phyloP scores from a whole-genome alignment of 1,140 invertebrate genomes.

The Euglossa dilemma region DNA sequence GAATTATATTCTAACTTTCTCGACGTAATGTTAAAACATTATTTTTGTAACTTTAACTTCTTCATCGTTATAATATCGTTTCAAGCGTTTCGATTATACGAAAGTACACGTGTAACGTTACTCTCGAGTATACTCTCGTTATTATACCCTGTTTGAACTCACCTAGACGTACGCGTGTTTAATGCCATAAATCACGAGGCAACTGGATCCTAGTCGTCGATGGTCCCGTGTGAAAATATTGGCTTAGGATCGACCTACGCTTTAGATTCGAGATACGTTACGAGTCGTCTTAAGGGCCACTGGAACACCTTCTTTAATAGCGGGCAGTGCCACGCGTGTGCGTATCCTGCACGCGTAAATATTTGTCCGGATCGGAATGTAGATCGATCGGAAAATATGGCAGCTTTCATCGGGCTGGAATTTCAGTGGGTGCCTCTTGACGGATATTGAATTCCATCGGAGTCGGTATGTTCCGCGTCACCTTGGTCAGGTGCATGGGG shows the following conservation, averaged over 20 bases:
- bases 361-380: slow-evolving; percentile 45
- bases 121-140: too few relatives aligned
- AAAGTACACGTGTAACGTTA: too few relatives aligned
- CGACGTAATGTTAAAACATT: too few relatives aligned
- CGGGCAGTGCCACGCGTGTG: background rate
- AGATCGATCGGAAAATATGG: slow-evolving; percentile 43
- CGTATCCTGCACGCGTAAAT: slow-evolving; percentile 20
- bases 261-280: background rate
- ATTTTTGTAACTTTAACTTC: too few relatives aligned
- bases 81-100: too few relatives aligned
- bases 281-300: background rate
- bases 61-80: too few relatives aligned
- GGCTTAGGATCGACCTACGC: slow-evolving; percentile 37
- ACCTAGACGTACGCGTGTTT: background rate
- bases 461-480: background rate
- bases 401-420: slow-evolving; percentile 32
- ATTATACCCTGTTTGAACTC: background rate
- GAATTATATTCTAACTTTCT: too few relatives aligned
- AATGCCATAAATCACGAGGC: background rate
- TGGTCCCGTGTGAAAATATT: slow-evolving; percentile 40
- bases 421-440: slow-evolving; percentile 27
- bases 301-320: background rate
- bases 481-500: slow-evolving; percentile 3
- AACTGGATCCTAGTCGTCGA: background rate
- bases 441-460: slow-evolving; percentile 46